These are phyloP conservation scores for Dascillus cervinus DNA, from an alignment of 2,888 invertebrate genomes.

Conservation along the genomic window DNA sequence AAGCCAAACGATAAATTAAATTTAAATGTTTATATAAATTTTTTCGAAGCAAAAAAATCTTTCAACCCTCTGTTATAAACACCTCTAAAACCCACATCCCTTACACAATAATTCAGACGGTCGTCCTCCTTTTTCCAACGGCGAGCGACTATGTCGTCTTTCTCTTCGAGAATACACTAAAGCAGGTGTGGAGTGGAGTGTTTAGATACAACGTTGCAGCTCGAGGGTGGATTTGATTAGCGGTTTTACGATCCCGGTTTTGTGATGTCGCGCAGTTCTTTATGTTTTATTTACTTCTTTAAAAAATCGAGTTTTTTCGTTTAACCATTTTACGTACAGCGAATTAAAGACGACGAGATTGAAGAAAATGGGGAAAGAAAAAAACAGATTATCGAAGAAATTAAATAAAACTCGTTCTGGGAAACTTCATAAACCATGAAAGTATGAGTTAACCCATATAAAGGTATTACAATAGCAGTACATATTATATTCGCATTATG, in stretches of 20 bases:
- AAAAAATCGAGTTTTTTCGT: neutral
- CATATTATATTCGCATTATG: slow-evolving; percentile 5
- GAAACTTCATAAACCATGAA: slow-evolving; percentile 11
- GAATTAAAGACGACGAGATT: slow-evolving; percentile 9
- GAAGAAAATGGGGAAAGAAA: slow-evolving; percentile 9
- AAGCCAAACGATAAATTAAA: too few species aligned
- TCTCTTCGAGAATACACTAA: slow-evolving; percentile 27
- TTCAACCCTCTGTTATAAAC: slow-evolving; percentile 7
- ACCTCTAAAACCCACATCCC: slow-evolving; percentile 8
- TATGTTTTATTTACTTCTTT: too few species aligned
- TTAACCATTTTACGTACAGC: slow-evolving; percentile 9
- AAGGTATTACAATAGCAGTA: slow-evolving; percentile 9
- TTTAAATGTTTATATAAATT: too few species aligned
- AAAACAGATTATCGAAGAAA: slow-evolving; percentile 10
- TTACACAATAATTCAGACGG: slow-evolving; percentile 12
- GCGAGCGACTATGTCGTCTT: slow-evolving; percentile 5
- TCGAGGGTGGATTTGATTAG: slow-evolving; percentile 37
- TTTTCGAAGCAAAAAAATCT: too few species aligned
- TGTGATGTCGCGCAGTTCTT: slow-evolving; percentile 24
- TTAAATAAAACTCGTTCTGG: slow-evolving; percentile 11
- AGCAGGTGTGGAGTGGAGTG: slow-evolving; percentile 36
- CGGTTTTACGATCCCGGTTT: slow-evolving; percentile 31
- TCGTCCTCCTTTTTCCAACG: slow-evolving; percentile 7
- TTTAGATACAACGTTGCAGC: slow-evolving; percentile 34
- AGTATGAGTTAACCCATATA: slow-evolving; percentile 8